phyloP scores from a whole-genome alignment of 2,797 vertebrate genomes.

The Streptopelia turtur region DNA sequence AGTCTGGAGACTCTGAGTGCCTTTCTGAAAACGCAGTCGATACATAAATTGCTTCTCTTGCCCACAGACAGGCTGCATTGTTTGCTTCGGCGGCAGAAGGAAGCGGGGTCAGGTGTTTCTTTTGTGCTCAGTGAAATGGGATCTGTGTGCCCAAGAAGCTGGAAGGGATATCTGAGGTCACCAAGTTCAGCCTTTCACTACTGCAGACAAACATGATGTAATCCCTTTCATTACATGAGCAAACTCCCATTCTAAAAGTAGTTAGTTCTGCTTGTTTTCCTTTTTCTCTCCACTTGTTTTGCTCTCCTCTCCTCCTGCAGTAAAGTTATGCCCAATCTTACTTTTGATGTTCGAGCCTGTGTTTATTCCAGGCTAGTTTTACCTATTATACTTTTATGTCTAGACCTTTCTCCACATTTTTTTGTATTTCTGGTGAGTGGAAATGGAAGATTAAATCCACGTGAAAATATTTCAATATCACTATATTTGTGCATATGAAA shows the following conservation, averaged over 20 bases:
- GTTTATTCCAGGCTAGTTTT: background rate
- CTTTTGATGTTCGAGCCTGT: background rate
- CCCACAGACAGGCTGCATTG: background rate
- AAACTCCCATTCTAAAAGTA: slow-evolving; percentile 40
- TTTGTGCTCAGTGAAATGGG: slow-evolving; percentile 33
- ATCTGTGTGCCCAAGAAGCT: background rate
- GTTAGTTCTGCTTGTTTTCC: slow-evolving; percentile 9
- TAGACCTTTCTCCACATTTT: background rate
- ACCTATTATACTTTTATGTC: background rate
- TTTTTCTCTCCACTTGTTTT: background rate
- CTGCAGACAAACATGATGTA: slow-evolving; percentile 52
- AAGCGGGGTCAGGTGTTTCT: slow-evolving; percentile 23
- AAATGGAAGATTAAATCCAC: background rate
- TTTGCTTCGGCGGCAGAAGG: background rate
- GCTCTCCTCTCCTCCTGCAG: background rate
- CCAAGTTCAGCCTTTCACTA: background rate
- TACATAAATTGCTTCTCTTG: background rate
- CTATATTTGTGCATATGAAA: background rate
- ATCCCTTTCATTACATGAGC: slow-evolving; percentile 27
- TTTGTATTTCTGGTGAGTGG: background rate
- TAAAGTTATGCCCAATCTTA: background rate
- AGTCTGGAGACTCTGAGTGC: background rate
- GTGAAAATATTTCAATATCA: background rate
- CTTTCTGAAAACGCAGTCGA: background rate
- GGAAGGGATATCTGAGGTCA: slow-evolving; percentile 53